Conservation (phyloP, 1,140 invertebrate genomes). For the Agrypnia vestita region DNA sequence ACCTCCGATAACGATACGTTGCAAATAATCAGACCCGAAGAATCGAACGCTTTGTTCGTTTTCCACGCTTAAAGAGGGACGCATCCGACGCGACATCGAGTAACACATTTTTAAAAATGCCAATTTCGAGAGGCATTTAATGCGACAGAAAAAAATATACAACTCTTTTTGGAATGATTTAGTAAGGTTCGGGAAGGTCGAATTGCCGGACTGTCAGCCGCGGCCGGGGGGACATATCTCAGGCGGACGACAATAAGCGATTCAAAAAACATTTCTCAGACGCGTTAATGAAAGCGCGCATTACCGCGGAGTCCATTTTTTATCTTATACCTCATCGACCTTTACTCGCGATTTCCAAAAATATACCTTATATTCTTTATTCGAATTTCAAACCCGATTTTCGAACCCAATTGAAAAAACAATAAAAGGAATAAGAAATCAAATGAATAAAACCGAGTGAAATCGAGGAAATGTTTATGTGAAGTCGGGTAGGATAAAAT, state of each 20-base stretch:
- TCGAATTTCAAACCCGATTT: conserved; percentile 18
- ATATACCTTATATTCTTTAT: neutral
- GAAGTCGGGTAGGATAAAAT: conserved; percentile 54
- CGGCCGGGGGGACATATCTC: conserved; percentile 1
- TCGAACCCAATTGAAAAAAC: conserved; percentile 36
- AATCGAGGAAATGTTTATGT: conserved; percentile 54
- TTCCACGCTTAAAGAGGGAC: conserved; percentile 6
- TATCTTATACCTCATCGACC: conserved; percentile 25
- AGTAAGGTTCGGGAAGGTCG: conserved; percentile 40
- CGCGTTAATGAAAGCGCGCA: conserved; percentile 6
- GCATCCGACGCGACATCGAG: conserved; percentile 24
- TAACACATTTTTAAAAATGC: conserved; percentile 30
- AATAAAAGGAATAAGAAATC: conserved; percentile 31
- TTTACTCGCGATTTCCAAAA: conserved; percentile 22
- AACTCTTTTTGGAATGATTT: conserved; percentile 37
- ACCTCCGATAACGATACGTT: conserved; percentile 40
- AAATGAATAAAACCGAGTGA: conserved; percentile 42
- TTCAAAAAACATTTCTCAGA: conserved; percentile 17
- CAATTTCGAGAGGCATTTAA: conserved; percentile 44
- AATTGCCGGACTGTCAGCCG: conserved; percentile 12
- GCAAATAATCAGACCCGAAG: conserved; percentile 41
- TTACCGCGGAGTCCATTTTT: neutral
- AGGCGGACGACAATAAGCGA: conserved; percentile 29
- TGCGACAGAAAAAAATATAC: conserved; percentile 31
- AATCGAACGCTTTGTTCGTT: conserved; percentile 24